Percentiles rank a stretch among this genome's conserved stretches.
phyloP scores from a whole-genome alignment of 2,113 vertebrate genomes.

The Capra hircus region DNA sequence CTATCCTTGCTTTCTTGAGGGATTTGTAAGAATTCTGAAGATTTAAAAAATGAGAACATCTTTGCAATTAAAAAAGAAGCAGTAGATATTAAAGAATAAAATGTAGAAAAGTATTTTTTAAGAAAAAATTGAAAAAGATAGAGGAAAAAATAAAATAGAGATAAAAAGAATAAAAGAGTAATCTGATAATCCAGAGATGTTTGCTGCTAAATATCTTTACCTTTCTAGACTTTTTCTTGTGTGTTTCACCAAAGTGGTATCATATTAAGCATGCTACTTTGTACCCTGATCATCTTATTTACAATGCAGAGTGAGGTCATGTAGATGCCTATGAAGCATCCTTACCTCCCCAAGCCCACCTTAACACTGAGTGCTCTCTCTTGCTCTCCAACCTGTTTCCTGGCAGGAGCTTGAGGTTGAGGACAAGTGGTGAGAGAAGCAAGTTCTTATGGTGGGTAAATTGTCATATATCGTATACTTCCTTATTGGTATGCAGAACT shows the following conservation, averaged over 20 bases:
- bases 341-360: not conserved
- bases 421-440: not conserved
- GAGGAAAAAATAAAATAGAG: not conserved
- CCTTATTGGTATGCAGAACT: not conserved
- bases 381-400: not conserved
- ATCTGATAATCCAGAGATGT: not conserved
- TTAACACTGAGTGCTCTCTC: not conserved
- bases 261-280: not conserved
- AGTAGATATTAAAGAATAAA: not conserved
- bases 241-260: not conserved
- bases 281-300: not conserved
- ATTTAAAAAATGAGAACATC: not conserved
- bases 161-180: not conserved
- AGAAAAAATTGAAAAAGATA: not conserved
- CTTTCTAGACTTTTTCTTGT: not conserved
- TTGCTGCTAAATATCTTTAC: not conserved
- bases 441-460: not conserved
- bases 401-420: not conserved
- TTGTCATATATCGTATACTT: not conserved
- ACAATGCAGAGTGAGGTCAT: not conserved
- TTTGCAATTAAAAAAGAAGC: not conserved
- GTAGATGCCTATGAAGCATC: not conserved
- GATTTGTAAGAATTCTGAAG: not conserved
- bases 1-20: not conserved
- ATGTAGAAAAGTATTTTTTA: not conserved